Base-by-base conservation (phyloP, 1,140 invertebrate genomes). In the Oscheius sp. region DNA sequence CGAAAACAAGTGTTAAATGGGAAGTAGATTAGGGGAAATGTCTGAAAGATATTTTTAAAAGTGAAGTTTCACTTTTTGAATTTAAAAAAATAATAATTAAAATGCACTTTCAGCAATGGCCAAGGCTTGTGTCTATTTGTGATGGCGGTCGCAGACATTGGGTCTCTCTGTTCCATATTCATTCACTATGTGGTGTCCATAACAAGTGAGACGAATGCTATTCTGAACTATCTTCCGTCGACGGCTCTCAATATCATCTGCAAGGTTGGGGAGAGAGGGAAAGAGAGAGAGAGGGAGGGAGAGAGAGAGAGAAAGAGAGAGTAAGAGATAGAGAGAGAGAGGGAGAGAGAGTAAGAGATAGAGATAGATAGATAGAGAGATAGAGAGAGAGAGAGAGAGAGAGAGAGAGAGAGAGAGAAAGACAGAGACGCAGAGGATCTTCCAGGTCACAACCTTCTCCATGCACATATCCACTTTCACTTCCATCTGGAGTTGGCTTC, bases 101-200 rank as follows among this genome's bases (percentile, higher is more conserved):
- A n/a, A n/a, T n/a, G n/a, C n/a, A 18, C 7, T 75, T 77, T 46
- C 42, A 77, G 74, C 32, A 77, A 79, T 49, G 76, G 76, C 10
- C 74, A 70, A 18, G 77, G 77, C 26, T n/a, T 78, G 7, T 77
- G 76, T 61, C 46, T 77, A 4, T 49, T 75, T 26, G 35, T 55
- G 7, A 71, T 77, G 75, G 76, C 77, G 20, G 38, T 77, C 20
- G 77, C 77, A 3, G 76, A 77, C 62, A 52, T 77, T n/a, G 42
- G 78, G n/a, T 74, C 67, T 15, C 36, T 77, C 20, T 42, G 35
- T 35, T 70, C 67, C 23, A 79, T 77, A 15, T 55, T 55, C 49
- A 55, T 55, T 4, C 49, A 55, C 49, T 55, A 55, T 55, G 49
- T 55, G 15, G 28, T 55, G 4, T 55, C 49, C 7, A 55, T 55